Evolutionary conservation across 2,113 vertebrate species (phyloP).

Genomic region (Pelusios castaneus): DNA sequence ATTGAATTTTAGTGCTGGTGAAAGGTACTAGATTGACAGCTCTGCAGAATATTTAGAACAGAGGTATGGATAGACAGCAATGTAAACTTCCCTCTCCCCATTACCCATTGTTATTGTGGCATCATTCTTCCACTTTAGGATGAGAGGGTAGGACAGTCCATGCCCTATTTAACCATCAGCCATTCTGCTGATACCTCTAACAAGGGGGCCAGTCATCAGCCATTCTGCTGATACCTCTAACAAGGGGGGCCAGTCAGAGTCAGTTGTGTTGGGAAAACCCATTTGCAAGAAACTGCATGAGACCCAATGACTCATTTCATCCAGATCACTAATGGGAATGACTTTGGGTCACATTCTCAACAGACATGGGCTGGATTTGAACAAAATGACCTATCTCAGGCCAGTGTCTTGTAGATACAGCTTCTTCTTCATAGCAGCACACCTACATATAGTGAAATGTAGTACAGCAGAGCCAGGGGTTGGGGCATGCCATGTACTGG

Average conservation of each 20-base stretch:
- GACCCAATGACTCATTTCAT: rapidly evolving
- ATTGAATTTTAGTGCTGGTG: conserved; percentile 66
- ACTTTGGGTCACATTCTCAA: background rate
- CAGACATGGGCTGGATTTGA: background rate
- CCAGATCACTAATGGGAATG: background rate
- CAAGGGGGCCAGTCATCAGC: background rate
- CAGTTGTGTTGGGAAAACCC: rapidly evolving
- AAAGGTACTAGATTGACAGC: conserved; percentile 59
- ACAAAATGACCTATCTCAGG: background rate
- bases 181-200: background rate
- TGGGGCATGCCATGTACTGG: background rate
- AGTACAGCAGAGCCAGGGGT: background rate
- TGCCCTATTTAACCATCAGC: background rate
- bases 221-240: background rate
- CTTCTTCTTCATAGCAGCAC: background rate
- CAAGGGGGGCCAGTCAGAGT: background rate
- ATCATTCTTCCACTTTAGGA: rapidly evolving
- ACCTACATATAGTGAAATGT: background rate
- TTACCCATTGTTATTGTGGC: conserved; percentile 35
- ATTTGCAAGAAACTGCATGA: background rate
- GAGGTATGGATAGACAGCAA: conserved; percentile 20
- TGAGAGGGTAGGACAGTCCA: rapidly evolving
- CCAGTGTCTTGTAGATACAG: background rate
- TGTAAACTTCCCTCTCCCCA: conserved; percentile 10
- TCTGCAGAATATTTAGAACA: conserved; percentile 29